phyloP scores from a whole-genome alignment of 1,140 invertebrate species.

The Plodia interpunctella region DNA sequence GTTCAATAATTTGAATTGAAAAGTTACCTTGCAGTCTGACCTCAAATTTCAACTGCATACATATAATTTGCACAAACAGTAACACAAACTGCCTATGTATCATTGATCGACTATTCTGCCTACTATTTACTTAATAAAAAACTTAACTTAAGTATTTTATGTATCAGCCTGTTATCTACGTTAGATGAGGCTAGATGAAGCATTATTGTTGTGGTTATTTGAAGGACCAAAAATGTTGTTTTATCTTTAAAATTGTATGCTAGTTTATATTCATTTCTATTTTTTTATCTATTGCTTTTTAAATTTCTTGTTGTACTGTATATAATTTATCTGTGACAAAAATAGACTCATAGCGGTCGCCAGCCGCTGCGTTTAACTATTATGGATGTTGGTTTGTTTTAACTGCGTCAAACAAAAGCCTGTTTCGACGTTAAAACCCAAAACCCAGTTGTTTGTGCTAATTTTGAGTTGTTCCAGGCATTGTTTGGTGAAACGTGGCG shows the following conservation, averaged over 20 bases:
- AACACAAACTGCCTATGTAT: neutral
- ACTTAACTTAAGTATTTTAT: too few species aligned
- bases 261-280: too few species aligned
- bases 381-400: neutral
- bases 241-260: too few species aligned
- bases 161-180: too few species aligned
- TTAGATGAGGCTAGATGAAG: too few species aligned
- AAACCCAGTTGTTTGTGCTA: constrained; percentile 2
- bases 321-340: too few species aligned
- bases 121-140: neutral
- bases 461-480: neutral
- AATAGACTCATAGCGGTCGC: too few species aligned
- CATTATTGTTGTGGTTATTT: too few species aligned
- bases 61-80: neutral
- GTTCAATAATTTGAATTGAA: neutral
- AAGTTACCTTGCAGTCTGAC: neutral
- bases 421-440: neutral
- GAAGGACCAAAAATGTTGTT: too few species aligned
- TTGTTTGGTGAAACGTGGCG: neutral
- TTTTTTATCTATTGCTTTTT: too few species aligned
- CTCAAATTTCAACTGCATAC: neutral
- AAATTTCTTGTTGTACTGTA: too few species aligned
- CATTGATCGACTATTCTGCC: neutral
- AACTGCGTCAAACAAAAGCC: neutral
- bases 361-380: too few species aligned